Evolutionary conservation across 1,140 invertebrate species (phyloP), one percentile per base, ranked within the genome.

Genomic region (Procambarus virginalis): DNA sequence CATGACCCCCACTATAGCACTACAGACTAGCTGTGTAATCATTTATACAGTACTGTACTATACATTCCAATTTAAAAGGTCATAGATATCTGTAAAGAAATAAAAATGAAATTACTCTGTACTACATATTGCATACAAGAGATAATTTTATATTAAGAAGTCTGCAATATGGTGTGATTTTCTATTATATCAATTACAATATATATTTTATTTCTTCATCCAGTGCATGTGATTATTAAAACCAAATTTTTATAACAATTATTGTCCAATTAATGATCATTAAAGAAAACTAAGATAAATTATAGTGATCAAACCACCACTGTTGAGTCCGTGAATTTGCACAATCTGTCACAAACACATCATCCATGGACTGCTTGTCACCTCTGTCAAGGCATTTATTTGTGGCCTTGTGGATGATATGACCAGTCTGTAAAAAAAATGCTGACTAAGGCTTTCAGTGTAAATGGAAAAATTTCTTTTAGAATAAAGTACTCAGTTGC

Each of bases 331-430:
- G 91, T 49, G 88, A 86, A n/a, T 90, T 90, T 87, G 92, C 86
- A 73, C 93, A 93, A 12, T 91, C 70, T 10, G 80, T 87, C 17
- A 92, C 91, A 45, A 90, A 70, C 46, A 92, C 90, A 84, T 93
- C 91, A 55, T 92, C 91, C 77, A 86, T 89, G 75, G 92, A 88
- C 86, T 88, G 84, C 78, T 86, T 85, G 83, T 86, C 83, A 64
- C 70, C 91, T 68, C 86, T 68, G 45, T 94, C 93, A 48, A 94
- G 85, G 91, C 94, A 94, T 84, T 92, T 90, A 51, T 93, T 93
- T 64, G 92, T 92, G 34, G 82, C 91, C 34, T 88, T 91, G 91
- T 94, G 93, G 8, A 92, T 83, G 10, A 94, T 82, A 48, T 86
- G 88, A 58, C 94, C 94, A 89, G 92, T 92, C 92, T 93, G 80